phyloP scores from a whole-genome alignment of 2,797 vertebrate species.

The Pteropus rufus region DNA sequence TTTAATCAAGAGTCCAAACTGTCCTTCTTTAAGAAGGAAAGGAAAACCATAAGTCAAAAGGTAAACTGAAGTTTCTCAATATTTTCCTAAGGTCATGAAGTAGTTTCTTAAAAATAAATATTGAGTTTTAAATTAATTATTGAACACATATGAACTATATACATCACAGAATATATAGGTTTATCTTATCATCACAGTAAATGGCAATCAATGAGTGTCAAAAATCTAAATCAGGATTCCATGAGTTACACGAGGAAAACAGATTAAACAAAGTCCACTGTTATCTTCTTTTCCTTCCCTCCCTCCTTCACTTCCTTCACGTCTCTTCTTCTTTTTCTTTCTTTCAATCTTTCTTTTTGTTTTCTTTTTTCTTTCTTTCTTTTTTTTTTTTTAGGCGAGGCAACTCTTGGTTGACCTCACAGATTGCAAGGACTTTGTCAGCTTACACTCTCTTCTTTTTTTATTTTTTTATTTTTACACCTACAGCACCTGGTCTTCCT shows the following conservation, averaged over 20 bases:
- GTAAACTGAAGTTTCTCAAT: background rate
- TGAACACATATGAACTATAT: background rate
- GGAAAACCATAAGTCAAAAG: background rate
- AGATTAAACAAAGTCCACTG: background rate
- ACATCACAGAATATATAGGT: background rate
- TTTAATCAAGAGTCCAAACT: slow-evolving; percentile 23
- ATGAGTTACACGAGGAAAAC: background rate
- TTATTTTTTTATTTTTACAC: no score
- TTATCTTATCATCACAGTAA: background rate
- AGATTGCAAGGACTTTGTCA: no score
- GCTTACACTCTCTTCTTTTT: no score
- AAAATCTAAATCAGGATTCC: background rate
- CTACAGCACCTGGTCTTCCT: no score
- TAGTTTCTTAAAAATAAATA: background rate
- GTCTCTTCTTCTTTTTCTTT: background rate
- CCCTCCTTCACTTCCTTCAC: background rate
- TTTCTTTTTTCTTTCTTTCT: background rate
- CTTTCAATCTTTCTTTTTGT: background rate
- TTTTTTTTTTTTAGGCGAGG: background rate
- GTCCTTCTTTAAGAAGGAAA: background rate
- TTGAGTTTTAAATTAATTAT: background rate
- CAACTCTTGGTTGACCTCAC: no score
- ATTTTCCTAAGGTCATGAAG: background rate
- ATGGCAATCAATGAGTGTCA: background rate
- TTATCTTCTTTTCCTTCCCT: background rate